These are phyloP conservation scores for Campoletis raptor DNA, from an alignment of 2,888 invertebrate genomes.

Conservation along the genomic window DNA sequence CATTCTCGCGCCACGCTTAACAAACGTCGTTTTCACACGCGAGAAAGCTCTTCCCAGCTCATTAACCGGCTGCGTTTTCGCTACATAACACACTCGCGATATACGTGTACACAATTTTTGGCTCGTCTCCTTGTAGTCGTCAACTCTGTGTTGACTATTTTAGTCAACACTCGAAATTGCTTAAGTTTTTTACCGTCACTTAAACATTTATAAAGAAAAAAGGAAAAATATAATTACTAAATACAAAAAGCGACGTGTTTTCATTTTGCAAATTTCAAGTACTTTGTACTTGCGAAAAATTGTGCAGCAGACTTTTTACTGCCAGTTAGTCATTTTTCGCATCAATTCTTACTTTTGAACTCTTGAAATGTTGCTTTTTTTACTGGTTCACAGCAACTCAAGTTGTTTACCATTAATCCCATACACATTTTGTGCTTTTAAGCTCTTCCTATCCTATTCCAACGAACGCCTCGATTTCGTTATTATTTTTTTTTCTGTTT, in stretches of 20 bases:
- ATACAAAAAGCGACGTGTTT: not conserved
- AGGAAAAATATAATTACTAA: too few relatives aligned
- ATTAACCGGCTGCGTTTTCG: conserved; percentile 58
- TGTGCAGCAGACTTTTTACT: not conserved
- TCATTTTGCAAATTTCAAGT: not conserved
- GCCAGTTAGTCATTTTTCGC: not conserved
- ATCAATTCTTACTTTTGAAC: too few relatives aligned
- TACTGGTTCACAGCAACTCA: conserved; percentile 7
- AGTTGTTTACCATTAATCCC: conserved; percentile 28
- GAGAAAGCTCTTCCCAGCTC: conserved; percentile 59
- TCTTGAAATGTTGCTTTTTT: conserved; percentile 7
- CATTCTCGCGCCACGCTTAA: conserved; percentile 54
- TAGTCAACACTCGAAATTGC: conserved; percentile 64
- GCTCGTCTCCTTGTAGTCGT: conserved; percentile 33
- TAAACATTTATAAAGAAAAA: not conserved
- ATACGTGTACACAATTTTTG: conserved; percentile 15
- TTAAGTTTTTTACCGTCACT: not conserved
- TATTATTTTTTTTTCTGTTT: conserved; percentile 10
- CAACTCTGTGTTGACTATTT: conserved; percentile 48
- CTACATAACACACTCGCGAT: not conserved
- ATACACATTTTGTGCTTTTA: conserved; percentile 42
- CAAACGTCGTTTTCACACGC: conserved; percentile 60
- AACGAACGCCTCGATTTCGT: conserved; percentile 19
- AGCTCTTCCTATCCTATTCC: conserved; percentile 46
- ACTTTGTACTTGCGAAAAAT: not conserved